These are phyloP conservation scores for Melinopterus prodromus DNA, from an alignment of 2,888 invertebrate genomes.

Conservation along the genomic window DNA sequence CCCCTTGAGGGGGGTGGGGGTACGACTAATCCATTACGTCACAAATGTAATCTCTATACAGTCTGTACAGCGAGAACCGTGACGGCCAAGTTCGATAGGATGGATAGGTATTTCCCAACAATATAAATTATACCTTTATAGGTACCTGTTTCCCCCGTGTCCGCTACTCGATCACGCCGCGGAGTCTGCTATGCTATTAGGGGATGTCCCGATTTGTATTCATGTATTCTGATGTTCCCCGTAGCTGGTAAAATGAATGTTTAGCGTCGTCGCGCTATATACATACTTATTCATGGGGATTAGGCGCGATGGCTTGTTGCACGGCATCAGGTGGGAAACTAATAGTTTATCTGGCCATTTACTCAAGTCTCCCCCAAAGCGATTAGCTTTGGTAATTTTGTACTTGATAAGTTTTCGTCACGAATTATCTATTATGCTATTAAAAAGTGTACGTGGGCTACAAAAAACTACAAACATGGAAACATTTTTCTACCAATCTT, in stretches of 20 bases:
- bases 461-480: too few relatives aligned
- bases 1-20: not conserved
- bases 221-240: not conserved
- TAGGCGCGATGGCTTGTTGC: conserved; percentile 4
- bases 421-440: not conserved
- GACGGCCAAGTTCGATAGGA: not conserved
- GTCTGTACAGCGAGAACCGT: not conserved
- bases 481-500: too few relatives aligned
- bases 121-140: not conserved
- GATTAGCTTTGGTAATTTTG: not conserved
- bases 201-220: not conserved
- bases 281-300: not conserved
- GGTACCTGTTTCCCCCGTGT: not conserved
- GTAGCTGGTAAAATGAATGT: conserved; percentile 4
- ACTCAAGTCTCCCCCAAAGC: not conserved
- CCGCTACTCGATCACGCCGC: not conserved
- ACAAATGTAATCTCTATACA: not conserved
- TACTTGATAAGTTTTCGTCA: not conserved
- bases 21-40: not conserved
- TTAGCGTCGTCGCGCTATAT: not conserved
- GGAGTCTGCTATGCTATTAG: not conserved
- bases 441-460: not conserved
- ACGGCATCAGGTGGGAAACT: not conserved
- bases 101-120: not conserved
- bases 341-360: not conserved